Base-by-base conservation (phyloP, 2,797 vertebrate species). In the Coreius guichenoti region DNA sequence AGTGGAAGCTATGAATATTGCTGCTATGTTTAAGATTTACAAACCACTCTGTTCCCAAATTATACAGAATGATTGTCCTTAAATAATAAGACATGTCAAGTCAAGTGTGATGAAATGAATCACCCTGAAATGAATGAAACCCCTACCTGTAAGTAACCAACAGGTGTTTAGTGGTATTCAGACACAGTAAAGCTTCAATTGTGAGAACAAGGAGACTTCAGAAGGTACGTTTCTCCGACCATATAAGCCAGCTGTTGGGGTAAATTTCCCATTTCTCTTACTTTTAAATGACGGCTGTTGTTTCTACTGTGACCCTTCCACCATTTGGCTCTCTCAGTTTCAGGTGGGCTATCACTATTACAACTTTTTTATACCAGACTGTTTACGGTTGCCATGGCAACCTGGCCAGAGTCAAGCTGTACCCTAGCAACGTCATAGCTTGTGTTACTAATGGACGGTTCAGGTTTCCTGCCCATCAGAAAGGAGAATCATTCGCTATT, bases 381-480 rank as follows among this genome's bases (percentile, higher is more conserved):
- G 93, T 93, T 94, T 91, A 91, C 63, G 45, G 93, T 93, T 90
- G 90, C 93, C 89, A 92, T 91, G 90, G 93, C 85, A 91, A 95
- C 94, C 82, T 78, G 81, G 12, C 82, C 89, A 74, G 81, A 85
- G 90, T 93, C 91, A 89, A 89, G 89, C 47, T 87, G 87, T 89
- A 88, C 90, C 90, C 81, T 87, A 68, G 89, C 91, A 90, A 90
- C 88, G 84, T 92, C 91, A 89, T 88, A 91, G 94, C 94, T 95
- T 90, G 89, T 91, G 91, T 95, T 95, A 93, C 93, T 83, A 88
- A 91, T 86, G 72, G 82, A 73, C 82, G 93, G 88, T 91, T 95
- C 92, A 86, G 87, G 92, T 95, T 95, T 93, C 94, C 16, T 70
- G 17, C 74, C 68, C 31, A 51, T 81, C 51, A 73, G 73, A 47